phyloP scores from a whole-genome alignment of 2,113 vertebrate genomes.

The Fulmarus glacialis region DNA sequence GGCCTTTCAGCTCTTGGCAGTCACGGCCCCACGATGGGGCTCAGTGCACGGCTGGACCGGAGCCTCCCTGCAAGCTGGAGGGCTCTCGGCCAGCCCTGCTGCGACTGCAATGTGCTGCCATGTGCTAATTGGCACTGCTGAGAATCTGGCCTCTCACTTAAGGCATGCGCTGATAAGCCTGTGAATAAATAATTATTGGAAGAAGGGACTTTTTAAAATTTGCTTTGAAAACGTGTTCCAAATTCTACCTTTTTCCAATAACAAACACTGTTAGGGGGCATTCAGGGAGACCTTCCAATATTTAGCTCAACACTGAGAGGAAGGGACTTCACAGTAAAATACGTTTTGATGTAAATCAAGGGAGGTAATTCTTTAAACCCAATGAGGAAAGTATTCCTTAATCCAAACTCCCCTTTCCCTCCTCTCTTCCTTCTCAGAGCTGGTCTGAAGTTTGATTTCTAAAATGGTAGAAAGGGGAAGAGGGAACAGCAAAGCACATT shows the following conservation, averaged over 20 bases:
- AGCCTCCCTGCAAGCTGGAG: background rate
- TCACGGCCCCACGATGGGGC: fast-evolving
- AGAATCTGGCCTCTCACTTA: background rate
- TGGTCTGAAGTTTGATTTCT: conserved; percentile 36
- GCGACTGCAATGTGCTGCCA: background rate
- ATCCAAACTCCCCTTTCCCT: background rate
- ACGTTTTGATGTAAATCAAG: conserved; percentile 5
- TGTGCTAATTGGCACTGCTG: conserved; percentile 38
- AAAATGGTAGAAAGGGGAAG: background rate
- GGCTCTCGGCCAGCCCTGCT: background rate
- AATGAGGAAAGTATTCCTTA: background rate
- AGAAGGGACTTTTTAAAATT: background rate
- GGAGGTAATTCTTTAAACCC: conserved; percentile 14
- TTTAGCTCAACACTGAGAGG: background rate
- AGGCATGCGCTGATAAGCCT: background rate
- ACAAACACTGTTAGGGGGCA: background rate
- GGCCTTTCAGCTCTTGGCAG: background rate
- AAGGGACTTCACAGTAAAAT: background rate
- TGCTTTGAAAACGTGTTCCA: background rate
- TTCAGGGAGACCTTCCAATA: background rate
- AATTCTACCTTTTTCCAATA: background rate
- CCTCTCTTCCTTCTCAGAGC: background rate
- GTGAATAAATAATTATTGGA: background rate
- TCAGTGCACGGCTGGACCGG: background rate
- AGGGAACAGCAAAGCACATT: background rate